Conservation (phyloP, 2,797 vertebrate genomes). For the Paramormyrops hopkinsi region DNA sequence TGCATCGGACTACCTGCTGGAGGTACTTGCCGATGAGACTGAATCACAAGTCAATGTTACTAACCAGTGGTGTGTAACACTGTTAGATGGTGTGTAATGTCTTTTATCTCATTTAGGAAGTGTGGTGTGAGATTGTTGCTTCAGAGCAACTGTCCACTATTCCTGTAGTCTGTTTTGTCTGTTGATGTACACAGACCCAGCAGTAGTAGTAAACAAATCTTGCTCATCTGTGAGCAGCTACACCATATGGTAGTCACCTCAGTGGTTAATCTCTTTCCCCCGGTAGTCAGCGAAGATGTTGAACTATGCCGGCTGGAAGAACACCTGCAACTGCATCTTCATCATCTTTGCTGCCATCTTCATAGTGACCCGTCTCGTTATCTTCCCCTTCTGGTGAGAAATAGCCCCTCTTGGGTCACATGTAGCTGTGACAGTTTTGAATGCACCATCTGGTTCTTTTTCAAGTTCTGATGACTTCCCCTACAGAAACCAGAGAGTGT, state of each 20-base stretch:
- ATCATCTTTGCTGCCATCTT: constrained; percentile 84
- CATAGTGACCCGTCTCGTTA: constrained; percentile 81
- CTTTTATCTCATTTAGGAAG: neutral
- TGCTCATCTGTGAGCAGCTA: neutral
- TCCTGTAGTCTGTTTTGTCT: neutral
- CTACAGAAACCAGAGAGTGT: neutral
- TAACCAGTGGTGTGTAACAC: neutral
- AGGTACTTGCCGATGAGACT: constrained; percentile 60
- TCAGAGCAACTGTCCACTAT: neutral
- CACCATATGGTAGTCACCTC: neutral
- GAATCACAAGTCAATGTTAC: neutral
- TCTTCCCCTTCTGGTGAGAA: constrained; percentile 90
- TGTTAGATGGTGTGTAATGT: neutral
- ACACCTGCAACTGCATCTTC: constrained; percentile 89
- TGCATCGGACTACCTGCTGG: constrained; percentile 84
- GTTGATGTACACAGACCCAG: neutral
- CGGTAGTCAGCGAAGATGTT: constrained; percentile 93
- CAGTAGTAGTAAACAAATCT: neutral
- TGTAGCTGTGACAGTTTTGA: neutral
- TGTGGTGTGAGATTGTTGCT: neutral
- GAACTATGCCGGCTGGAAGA: constrained; percentile 92
- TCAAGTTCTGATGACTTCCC: neutral
- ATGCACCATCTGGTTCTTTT: neutral
- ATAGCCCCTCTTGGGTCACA: neutral
- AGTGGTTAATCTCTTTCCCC: constrained; percentile 19